These are phyloP conservation scores for Leptonema lineaticorne DNA, from an alignment of 1,140 invertebrate genomes.

Conservation along the genomic window DNA sequence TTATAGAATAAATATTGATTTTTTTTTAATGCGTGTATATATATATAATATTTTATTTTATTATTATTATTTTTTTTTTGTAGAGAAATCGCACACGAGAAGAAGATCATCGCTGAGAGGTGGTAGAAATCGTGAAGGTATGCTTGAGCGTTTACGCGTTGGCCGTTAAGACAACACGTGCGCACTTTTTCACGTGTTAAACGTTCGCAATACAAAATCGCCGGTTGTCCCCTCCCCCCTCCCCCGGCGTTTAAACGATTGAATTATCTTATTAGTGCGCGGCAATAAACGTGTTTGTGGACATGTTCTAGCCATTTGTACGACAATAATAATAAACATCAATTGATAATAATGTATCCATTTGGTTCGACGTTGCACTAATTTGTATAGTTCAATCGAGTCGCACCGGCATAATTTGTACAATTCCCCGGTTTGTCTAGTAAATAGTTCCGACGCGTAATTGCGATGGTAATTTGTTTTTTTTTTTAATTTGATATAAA, in stretches of 20 bases:
- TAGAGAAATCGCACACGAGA: conserved; percentile 29
- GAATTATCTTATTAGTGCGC: neutral
- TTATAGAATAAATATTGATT: neutral
- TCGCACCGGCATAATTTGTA: no score
- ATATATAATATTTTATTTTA: conserved; percentile 6
- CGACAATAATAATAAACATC: conserved; percentile 28
- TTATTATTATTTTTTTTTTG: neutral
- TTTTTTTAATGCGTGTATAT: neutral
- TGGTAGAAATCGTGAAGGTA: conserved; percentile 31
- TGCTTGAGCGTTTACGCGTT: no score
- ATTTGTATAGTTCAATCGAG: no score
- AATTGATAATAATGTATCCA: conserved; percentile 24
- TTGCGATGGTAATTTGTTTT: no score
- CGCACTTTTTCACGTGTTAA: neutral
- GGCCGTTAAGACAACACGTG: no score
- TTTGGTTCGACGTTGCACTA: no score
- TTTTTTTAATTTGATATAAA: neutral
- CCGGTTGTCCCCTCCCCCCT: no score
- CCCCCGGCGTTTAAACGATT: neutral
- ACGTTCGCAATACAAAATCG: neutral
- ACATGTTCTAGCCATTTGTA: conserved; percentile 12
- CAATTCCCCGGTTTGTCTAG: no score
- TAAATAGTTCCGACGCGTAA: no score
- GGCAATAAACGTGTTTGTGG: neutral
- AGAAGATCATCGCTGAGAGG: conserved; percentile 22